phyloP scores from a whole-genome alignment of 2,797 vertebrate genomes.

The Zalophus californianus region DNA sequence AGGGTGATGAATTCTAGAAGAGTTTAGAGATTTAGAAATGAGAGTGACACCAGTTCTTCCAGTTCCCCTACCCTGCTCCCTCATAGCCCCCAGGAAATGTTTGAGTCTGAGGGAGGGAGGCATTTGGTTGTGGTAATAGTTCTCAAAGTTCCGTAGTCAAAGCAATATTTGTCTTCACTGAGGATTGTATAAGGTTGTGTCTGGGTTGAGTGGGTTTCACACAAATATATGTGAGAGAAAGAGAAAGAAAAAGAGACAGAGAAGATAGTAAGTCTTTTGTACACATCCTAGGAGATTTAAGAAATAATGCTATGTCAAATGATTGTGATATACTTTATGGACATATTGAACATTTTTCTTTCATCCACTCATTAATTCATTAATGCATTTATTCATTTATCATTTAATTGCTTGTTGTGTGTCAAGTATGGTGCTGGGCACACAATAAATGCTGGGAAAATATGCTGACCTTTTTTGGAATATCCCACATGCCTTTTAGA shows the following conservation, averaged over 20 bases:
- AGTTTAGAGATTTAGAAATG: background rate
- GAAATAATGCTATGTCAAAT: background rate
- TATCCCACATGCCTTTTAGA: background rate
- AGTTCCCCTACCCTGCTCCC: rapidly evolving
- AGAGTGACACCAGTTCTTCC: background rate
- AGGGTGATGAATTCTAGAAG: background rate
- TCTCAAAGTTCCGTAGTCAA: background rate
- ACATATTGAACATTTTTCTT: background rate
- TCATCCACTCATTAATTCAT: background rate
- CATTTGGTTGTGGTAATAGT: background rate
- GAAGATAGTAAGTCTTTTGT: background rate
- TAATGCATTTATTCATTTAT: background rate
- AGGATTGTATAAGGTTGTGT: background rate
- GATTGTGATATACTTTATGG: background rate
- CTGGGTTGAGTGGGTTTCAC: background rate
- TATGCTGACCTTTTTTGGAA: background rate
- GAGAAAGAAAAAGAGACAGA: background rate
- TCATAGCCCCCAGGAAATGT: rapidly evolving
- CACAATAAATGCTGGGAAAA: background rate
- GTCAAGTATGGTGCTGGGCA: background rate
- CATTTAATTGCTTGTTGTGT: background rate
- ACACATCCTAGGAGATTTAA: background rate
- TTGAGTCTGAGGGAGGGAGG: background rate
- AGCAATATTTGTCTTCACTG: background rate
- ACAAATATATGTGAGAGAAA: background rate